A percentile compares a stretch with the other conserved stretches of the same genome.
Evolutionary conservation across 2,113 vertebrate genomes (phyloP).

Genomic region (Chunga burmeisteri): DNA sequence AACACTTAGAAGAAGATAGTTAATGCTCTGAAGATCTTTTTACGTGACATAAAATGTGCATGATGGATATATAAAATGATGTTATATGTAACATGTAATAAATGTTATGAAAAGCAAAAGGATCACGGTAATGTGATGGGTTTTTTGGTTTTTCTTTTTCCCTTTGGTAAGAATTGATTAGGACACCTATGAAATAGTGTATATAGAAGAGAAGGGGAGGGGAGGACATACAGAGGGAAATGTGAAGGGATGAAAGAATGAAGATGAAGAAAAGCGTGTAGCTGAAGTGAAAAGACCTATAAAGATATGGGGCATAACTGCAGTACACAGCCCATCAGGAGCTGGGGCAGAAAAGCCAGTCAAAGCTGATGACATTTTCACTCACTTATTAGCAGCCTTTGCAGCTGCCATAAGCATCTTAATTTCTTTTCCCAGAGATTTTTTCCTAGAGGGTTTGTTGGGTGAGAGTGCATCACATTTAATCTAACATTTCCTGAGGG

Average conservation of each 20-base stretch:
- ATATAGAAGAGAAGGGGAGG: neutral
- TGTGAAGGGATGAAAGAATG: neutral
- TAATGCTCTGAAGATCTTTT: neutral
- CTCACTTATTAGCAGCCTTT: neutral
- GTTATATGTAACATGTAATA: neutral
- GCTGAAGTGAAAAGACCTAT: neutral
- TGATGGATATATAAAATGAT: neutral
- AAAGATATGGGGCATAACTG: neutral
- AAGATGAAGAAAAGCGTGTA: neutral
- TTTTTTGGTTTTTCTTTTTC: neutral
- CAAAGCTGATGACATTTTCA: neutral
- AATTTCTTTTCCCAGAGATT: neutral
- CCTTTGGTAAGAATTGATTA: neutral
- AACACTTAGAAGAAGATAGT: neutral
- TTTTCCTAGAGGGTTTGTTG: neutral
- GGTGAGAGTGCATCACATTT: neutral
- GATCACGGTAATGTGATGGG: rapidly evolving
- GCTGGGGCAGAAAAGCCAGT: neutral
- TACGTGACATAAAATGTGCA: neutral
- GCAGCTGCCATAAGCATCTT: neutral
- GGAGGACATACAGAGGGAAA: neutral
- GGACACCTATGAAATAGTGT: neutral
- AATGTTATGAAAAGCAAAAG: neutral
- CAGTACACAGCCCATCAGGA: neutral
- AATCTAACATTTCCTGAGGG: neutral